A percentile compares a stretch with the other conserved stretches of the same genome.
phyloP scores from a whole-genome alignment of 64 coral and sea anemone genomes.

The Porites australiensis region DNA sequence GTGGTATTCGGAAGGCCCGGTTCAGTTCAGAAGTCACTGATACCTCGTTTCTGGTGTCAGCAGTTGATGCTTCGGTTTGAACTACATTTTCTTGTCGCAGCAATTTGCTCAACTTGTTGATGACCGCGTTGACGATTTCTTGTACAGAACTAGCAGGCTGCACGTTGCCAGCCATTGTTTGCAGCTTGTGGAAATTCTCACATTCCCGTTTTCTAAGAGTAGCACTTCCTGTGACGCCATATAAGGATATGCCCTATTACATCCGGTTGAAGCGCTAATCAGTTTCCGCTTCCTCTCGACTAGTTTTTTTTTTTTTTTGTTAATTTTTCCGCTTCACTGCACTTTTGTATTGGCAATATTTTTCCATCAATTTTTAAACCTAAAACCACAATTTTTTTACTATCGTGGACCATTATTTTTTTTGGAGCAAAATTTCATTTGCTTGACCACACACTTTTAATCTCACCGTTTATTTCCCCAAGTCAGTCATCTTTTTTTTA shows the following conservation, averaged over 20 bases:
- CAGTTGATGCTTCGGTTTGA: neutral
- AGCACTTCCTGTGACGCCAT: neutral
- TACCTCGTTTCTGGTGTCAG: neutral
- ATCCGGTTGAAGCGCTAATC: neutral
- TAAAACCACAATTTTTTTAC: neutral
- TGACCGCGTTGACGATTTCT: neutral
- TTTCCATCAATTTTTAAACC: neutral
- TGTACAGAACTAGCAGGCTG: neutral
- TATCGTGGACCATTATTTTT: too few relatives aligned
- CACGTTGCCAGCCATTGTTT: neutral
- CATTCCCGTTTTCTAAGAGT: neutral
- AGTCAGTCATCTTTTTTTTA: neutral
- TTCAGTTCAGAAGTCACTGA: neutral
- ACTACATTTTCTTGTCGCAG: neutral
- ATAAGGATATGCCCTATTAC: neutral
- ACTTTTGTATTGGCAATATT: too few relatives aligned
- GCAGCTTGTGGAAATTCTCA: neutral
- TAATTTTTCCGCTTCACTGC: too few relatives aligned
- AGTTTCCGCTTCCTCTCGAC: slow-evolving; percentile 10
- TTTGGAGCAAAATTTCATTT: too few relatives aligned
- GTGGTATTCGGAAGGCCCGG: neutral
- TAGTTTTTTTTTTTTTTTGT: neutral
- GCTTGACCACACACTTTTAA: too few relatives aligned
- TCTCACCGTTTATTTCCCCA: too few relatives aligned
- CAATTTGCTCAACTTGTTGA: neutral